phyloP scores from a whole-genome alignment of 2,888 invertebrate species.

The Diarsia rubi region DNA sequence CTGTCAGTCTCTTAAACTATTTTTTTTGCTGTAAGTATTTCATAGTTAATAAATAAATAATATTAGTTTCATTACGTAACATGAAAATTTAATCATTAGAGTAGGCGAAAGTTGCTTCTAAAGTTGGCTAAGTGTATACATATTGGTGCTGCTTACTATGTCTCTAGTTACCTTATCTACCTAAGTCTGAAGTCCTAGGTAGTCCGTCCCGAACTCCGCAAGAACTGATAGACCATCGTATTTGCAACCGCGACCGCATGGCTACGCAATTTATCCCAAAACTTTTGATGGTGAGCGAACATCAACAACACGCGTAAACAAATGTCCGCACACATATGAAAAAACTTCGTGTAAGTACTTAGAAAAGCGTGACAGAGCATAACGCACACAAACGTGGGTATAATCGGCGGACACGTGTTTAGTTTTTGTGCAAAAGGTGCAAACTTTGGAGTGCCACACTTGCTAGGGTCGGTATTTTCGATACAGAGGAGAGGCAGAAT shows the following conservation, averaged over 20 bases:
- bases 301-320: conserved; percentile 49
- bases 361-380: conserved; percentile 21
- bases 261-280: conserved; percentile 42
- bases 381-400: not conserved
- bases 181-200: conserved; percentile 19
- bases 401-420: not conserved
- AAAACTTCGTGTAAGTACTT: conserved; percentile 39
- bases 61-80: too few relatives aligned
- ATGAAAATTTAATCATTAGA: too few relatives aligned
- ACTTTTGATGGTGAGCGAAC: conserved; percentile 46
- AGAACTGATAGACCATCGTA: conserved; percentile 23
- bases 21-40: too few relatives aligned
- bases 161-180: not conserved
- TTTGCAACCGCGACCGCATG: conserved; percentile 40
- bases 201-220: conserved; percentile 23
- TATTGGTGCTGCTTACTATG: too few relatives aligned
- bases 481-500: conserved; percentile 1
- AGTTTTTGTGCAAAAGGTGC: not conserved
- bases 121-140: too few relatives aligned
- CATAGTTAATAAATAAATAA: too few relatives aligned
- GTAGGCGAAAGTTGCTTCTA: too few relatives aligned
- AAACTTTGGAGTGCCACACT: conserved; percentile 18
- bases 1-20: too few relatives aligned
- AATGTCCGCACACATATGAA: conserved; percentile 47
- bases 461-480: not conserved